Percentiles rank a stretch among this genome's conserved stretches.
Conservation (phyloP, 2,113 vertebrate species). For the Spea bombifrons region DNA sequence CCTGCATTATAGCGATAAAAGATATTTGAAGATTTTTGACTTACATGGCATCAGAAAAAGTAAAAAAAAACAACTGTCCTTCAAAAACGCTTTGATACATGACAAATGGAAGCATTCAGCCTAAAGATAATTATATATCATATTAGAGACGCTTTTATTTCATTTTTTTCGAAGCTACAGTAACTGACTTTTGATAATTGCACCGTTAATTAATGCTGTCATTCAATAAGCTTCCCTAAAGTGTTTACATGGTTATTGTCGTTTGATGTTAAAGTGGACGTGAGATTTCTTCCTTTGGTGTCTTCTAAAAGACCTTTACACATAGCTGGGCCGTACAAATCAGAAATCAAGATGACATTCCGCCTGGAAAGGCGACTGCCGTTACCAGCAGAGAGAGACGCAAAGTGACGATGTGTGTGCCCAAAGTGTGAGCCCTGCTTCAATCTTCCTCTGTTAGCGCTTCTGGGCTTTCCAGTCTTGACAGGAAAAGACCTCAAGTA, state of each 20-base stretch:
- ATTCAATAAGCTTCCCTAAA: slow-evolving; percentile 15
- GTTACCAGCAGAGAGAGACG: slow-evolving; percentile 53
- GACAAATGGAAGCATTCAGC: neutral
- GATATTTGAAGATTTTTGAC: no score
- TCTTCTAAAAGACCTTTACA: slow-evolving; percentile 54
- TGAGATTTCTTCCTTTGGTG: slow-evolving; percentile 12
- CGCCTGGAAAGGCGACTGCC: slow-evolving; percentile 44
- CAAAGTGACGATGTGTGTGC: slow-evolving; percentile 53
- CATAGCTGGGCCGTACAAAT: slow-evolving; percentile 48
- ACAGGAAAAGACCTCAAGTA: slow-evolving; percentile 53
- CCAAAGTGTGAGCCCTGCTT: slow-evolving; percentile 52
- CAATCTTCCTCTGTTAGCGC: slow-evolving; percentile 49
- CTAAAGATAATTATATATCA: slow-evolving; percentile 8
- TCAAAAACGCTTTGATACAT: neutral
- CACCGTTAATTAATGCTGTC: slow-evolving; percentile 46
- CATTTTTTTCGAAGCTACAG: slow-evolving; percentile 1
- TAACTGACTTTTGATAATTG: slow-evolving; percentile 30
- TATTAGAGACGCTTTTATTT: neutral
- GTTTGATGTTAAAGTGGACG: slow-evolving; percentile 28
- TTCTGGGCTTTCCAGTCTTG: slow-evolving; percentile 42
- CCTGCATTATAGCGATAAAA: no score
- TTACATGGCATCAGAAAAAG: no score
- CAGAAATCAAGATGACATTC: slow-evolving; percentile 57
- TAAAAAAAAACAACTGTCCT: neutral
- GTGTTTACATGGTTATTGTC: slow-evolving; percentile 38